phyloP scores from a whole-genome alignment of 2,113 vertebrate species.

The Colius striatus region DNA sequence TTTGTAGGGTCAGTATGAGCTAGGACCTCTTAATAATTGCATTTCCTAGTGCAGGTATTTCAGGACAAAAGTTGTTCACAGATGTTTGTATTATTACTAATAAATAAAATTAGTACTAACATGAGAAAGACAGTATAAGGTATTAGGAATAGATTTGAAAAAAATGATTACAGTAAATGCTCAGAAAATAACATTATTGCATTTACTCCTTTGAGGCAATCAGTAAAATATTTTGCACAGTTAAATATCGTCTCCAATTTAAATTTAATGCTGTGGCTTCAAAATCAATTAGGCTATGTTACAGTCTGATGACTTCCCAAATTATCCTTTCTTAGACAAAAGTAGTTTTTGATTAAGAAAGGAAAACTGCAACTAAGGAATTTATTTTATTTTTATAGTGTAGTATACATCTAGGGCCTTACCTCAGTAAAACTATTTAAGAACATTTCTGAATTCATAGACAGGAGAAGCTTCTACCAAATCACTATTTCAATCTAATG shows the following conservation, averaged over 20 bases:
- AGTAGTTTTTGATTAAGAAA: slow-evolving; percentile 31
- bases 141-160: neutral
- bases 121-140: neutral
- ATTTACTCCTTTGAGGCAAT: neutral
- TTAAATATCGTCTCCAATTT: slow-evolving; percentile 17
- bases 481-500: neutral
- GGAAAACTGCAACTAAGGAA: neutral
- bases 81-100: neutral
- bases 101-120: neutral
- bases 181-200: neutral
- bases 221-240: neutral
- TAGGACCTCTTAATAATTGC: neutral
- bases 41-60: neutral
- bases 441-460: neutral
- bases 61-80: neutral
- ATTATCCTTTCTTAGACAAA: slow-evolving; percentile 18
- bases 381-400: slow-evolving; percentile 3
- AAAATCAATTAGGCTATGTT: slow-evolving; percentile 32
- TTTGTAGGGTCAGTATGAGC: neutral
- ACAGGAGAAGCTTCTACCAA: neutral
- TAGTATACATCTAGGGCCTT: fast-evolving
- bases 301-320: slow-evolving; percentile 7
- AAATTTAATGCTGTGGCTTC: slow-evolving; percentile 1
- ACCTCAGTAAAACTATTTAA: neutral
- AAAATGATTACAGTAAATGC: neutral